Evolutionary conservation across 2,113 vertebrate species (phyloP), one percentile per base, ranked within the genome.

Genomic region (Gavialis gangeticus): DNA sequence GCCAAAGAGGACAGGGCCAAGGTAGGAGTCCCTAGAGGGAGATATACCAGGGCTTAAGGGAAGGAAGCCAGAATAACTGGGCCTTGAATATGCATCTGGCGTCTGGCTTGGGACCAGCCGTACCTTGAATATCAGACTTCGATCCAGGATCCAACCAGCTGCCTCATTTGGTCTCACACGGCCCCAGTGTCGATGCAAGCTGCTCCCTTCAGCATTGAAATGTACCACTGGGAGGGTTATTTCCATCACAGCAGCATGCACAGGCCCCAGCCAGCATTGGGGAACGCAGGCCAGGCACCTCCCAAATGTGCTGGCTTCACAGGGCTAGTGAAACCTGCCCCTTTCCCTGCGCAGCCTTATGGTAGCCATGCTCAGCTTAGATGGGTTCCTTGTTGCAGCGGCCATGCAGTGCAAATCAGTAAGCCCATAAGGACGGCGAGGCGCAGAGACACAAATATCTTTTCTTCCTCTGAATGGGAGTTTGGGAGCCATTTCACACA

Each of bases 21-120:
- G 87, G 87, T 91, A 12, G 27, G 85, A 62, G 5, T 0, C 19
- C 25, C 2, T 3, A 27, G 28, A 3, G 0, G 3, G 1, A 2
- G 60, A 30, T 21, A 46, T 46, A 46, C 46, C 46, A 46, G 46
- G 6, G 69, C 21, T 24, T 19, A 11, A 8, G 22, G 69, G 69
- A 46, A 71, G 69, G 69, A 71, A 24, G 21, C n/a, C 30, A 12
- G 30, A 46, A 46, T 46, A 46, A 46, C 46, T 46, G 34, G 34
- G 34, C 34, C 34, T 34, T 34, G 34, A 34, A 34, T 5, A 5
- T 34, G 34, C 34, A 34, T 34, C 34, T 34, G 34, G 34, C 34
- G 34, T 34, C 34, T 34, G 34, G 34, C 34, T 34, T 34, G 34
- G 34, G 34, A 30, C 69, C 34, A 24, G 69, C 18, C 66, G 19